Evolutionary conservation across 1,140 invertebrate genomes (phyloP).

Genomic region (Calephelis nemesis): DNA sequence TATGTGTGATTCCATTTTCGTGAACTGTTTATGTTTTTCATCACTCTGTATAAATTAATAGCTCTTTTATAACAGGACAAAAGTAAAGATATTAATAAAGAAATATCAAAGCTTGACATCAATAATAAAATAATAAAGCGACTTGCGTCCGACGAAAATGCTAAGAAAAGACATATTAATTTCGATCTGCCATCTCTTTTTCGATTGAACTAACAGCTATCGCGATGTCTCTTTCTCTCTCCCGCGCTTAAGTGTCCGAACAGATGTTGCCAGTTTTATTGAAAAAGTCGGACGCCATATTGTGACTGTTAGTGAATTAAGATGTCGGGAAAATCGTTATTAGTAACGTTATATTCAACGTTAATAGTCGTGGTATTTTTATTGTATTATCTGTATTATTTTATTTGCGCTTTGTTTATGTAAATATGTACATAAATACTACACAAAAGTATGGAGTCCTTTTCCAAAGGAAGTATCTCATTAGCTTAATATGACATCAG

Average conservation of each 20-base stretch:
- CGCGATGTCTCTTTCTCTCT: slow-evolving; percentile 43
- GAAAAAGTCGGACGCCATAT: slow-evolving; percentile 67
- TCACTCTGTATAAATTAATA: neutral
- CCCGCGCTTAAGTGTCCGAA: slow-evolving; percentile 63
- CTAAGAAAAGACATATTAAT: slow-evolving; percentile 71
- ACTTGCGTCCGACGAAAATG: slow-evolving; percentile 53
- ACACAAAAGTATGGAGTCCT: too few relatives aligned
- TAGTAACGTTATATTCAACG: slow-evolving; percentile 25
- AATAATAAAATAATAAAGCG: slow-evolving; percentile 69
- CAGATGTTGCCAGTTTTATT: slow-evolving; percentile 73
- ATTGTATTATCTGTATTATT: too few relatives aligned
- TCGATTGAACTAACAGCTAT: slow-evolving; percentile 17
- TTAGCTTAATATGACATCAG: too few relatives aligned
- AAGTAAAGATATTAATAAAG: slow-evolving; percentile 54
- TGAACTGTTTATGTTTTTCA: too few relatives aligned
- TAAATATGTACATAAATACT: too few relatives aligned
- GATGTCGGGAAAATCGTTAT: slow-evolving; percentile 54
- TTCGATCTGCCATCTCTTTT: slow-evolving; percentile 45
- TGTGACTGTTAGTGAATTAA: slow-evolving; percentile 68
- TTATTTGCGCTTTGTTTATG: too few relatives aligned
- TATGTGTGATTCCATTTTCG: too few relatives aligned
- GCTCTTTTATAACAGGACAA: slow-evolving; percentile 23
- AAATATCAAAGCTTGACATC: slow-evolving; percentile 53
- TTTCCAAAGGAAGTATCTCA: too few relatives aligned
- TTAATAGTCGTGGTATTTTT: slow-evolving; percentile 6